Base-by-base conservation (phyloP, 2,113 vertebrate genomes). In the Eudyptes chrysolophus region DNA sequence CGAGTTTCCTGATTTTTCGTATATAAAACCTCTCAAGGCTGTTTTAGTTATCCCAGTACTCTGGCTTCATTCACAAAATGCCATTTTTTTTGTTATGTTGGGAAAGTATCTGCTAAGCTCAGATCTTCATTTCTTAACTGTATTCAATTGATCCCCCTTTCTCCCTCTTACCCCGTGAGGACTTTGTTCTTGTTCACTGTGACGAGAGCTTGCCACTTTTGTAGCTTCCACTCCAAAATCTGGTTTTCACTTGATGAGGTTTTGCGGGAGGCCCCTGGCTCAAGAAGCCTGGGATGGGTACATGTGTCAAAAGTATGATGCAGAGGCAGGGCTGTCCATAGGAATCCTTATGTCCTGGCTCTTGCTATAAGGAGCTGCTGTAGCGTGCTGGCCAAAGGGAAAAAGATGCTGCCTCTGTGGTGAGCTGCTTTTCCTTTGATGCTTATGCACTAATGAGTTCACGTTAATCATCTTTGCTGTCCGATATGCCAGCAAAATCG, bases 401-500 rank as follows among this genome's bases (percentile, higher is more conserved):
- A 92, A 94, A 94, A 90, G 90, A 51, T 91, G 26, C 49, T 97
- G 34, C 55, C 78, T 85, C 25, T 49, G 65, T 83, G 69, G 58
- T 86, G 87, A 80, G 68, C 69, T 92, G 77, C 82, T 71, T 79
- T 87, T 84, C 58, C 79, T 87, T 65, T 71, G 71, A 44, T 84
- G 51, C 66, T 91, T 94, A 27, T 4, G 38, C 78, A 65, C 86
- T 95, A 89, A 87, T 72, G 44, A 68, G 22, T 83, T 85, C 54
- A 57, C 22, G 26, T 96, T 94, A 93, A 96, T 95, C 72, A 74
- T 49, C 87, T 85, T 87, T 89, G 82, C 42, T 84, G 58, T 60
- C 46, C 51, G 16, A 0, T 61, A 11, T 54, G 64, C 58, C 76
- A 85, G 69, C 90, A 74, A 88, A 91, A 79, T 88, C 0, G 0